Evolutionary conservation across 2,113 vertebrate species (phyloP), one percentile per base, ranked within the genome.

Genomic region (Rhizomys pruinosus): DNA sequence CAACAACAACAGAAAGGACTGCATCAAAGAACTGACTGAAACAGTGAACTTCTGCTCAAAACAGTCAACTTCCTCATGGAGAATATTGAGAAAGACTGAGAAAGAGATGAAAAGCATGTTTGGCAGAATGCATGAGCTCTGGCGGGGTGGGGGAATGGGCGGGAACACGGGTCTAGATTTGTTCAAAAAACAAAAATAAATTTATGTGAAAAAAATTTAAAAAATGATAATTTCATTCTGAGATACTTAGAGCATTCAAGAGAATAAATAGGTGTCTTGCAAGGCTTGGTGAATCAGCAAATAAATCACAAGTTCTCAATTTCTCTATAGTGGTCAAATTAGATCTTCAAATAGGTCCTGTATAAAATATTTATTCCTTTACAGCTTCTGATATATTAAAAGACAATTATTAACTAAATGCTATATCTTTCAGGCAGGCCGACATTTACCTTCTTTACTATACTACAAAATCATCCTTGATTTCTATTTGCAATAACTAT

Each of bases 331-430:
- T 20, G 78, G 8, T 63, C 27, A 61, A 95, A 68, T 87, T 57
- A 95, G 7, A 1, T 78, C 52, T 81, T 88, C 29, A 89, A 90
- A 89, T 34, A 37, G 89, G 61, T 71, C 39, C 19, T 57, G 59
- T 37, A 72, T 37, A 86, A 84, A 87, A 87, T 59, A 9, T 82
- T 89, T 82, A 78, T 44, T 76, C 6, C 34, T 73, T 72, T 90
- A 80, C 73, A 39, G 63, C 22, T n/a, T 85, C 76, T 27, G 23
- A 71, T 44, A 42, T 89, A 72, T 66, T 13, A 89, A 90, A 78
- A 84, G 32, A 39, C 57, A 87, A 72, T 84, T 57, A 93, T 94
- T 94, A 90, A 79, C 63, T 69, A 76, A 86, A 66, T 12, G 66
- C 9, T 74, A 80, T 3, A 52, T 44, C 82, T 92, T 72, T 89